phyloP scores from a whole-genome alignment of 1,140 invertebrate species.

The Aphaenogaster ashmeadi region DNA sequence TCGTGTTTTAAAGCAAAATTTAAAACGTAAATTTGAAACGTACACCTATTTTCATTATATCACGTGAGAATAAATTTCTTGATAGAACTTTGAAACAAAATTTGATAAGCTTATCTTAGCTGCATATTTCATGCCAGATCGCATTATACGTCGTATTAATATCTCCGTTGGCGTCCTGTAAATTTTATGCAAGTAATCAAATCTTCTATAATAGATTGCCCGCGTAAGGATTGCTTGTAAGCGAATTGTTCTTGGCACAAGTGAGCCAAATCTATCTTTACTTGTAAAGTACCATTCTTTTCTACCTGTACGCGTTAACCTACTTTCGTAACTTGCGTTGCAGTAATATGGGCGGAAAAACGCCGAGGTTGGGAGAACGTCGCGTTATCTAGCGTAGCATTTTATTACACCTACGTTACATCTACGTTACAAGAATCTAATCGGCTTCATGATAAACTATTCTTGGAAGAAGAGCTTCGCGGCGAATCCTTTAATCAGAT shows the following conservation, averaged over 20 bases:
- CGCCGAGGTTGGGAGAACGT: neutral
- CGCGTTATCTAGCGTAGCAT: neutral
- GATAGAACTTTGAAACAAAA: neutral
- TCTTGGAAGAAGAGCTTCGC: neutral
- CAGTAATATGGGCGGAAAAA: slow-evolving; percentile 33
- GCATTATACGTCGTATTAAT: neutral
- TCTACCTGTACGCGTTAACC: neutral
- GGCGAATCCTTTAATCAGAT: slow-evolving; percentile 7
- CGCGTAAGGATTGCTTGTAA: neutral
- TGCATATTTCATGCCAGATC: neutral
- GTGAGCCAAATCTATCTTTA: slow-evolving; percentile 7
- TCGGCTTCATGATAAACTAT: neutral
- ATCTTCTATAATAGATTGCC: neutral
- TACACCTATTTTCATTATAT: neutral
- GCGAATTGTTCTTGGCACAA: neutral
- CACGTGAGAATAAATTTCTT: neutral
- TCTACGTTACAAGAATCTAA: neutral
- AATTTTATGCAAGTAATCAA: slow-evolving; percentile 6
- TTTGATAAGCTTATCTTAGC: neutral
- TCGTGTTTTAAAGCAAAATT: neutral
- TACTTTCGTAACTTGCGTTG: slow-evolving; percentile 36
- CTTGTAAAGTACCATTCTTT: neutral
- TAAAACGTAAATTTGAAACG: slow-evolving; percentile 1
- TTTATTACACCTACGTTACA: neutral
- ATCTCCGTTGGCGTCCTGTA: neutral